Base-by-base conservation (phyloP, 2,797 vertebrate genomes). In the Octomys mimax region DNA sequence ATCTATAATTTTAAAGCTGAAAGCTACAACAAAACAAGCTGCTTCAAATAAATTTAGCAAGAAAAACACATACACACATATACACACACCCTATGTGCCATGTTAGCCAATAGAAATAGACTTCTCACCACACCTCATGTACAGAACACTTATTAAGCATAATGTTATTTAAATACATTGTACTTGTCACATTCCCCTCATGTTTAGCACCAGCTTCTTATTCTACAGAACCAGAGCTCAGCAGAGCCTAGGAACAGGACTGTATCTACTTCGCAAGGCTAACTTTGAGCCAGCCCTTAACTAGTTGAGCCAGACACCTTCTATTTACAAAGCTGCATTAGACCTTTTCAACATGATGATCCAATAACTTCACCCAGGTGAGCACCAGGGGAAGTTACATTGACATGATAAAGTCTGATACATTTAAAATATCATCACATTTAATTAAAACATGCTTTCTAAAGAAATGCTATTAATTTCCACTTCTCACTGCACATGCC, bases 31-130 rank as follows among this genome's bases (percentile, higher is more conserved):
- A 49, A 49, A 98, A 98, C 98, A 97, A 98, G 97, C 98, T 98
- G 97, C 95, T 98, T 98, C 96, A 97, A 98, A 98, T 98, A 97
- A 97, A 98, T 98, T 98, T 97, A 98, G 96, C 88, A 98, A 97
- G 94, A 96, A 98, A 98, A 97, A 73, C 68, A 95, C 70, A 96
- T 4, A 91, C 59, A 92, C 52, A 78, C 2, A 78, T 5, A 87
- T 6, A 82, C 10, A 64, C 26, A 93, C 28, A 92, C 24, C 7
- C 66, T 95, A 98, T 96, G 96, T 98, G 96, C 96, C 98, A 96
- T 92, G 95, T 97, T 97, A 98, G 96, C 83, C 97, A 96, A 97
- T 96, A 97, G 92, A 96, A 83, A 95, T 46, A 85, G 87, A 92
- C 82, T 91, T 82, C 61, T 90, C 90, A 97, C 89, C 93, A 97